These are phyloP conservation scores for Pseudorhiza aurosa DNA, from an alignment of 30 jellyfish, hydroid and myxozoan species.

Conservation along the genomic window DNA sequence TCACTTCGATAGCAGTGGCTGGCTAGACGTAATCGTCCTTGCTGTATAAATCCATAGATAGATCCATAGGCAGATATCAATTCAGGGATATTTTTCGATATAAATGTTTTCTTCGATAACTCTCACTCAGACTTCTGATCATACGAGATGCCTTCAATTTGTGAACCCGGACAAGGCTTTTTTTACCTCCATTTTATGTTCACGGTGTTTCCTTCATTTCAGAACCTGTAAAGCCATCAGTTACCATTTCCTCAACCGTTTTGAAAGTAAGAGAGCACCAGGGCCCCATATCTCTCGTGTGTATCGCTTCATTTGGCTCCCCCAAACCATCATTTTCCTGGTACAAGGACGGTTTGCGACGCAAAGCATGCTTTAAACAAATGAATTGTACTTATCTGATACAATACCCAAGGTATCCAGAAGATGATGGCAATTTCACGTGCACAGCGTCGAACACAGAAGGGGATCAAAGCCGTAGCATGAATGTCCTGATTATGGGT, in stretches of 20 bases:
- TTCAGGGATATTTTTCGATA: too few relatives aligned
- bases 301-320: conserved; percentile 28
- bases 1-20: too few relatives aligned
- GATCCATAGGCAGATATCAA: too few relatives aligned
- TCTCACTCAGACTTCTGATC: too few relatives aligned
- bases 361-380: conserved; percentile 1
- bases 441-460: conserved; percentile 44
- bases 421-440: conserved; percentile 20
- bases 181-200: too few relatives aligned
- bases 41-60: too few relatives aligned
- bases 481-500: neutral
- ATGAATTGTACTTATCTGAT: conserved; percentile 6
- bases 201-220: too few relatives aligned
- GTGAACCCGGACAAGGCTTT: too few relatives aligned
- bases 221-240: conserved; percentile 36
- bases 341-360: conserved; percentile 31
- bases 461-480: conserved; percentile 11
- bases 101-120: too few relatives aligned
- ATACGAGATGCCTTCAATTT: too few relatives aligned
- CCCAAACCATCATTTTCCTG: conserved; percentile 65
- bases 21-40: too few relatives aligned
- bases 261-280: conserved; percentile 2
- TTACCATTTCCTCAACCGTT: neutral
- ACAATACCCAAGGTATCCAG: conserved; percentile 9
- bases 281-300: neutral